Conservation (phyloP, 1,140 invertebrate genomes). For the Anagrus nilaparvatae region DNA sequence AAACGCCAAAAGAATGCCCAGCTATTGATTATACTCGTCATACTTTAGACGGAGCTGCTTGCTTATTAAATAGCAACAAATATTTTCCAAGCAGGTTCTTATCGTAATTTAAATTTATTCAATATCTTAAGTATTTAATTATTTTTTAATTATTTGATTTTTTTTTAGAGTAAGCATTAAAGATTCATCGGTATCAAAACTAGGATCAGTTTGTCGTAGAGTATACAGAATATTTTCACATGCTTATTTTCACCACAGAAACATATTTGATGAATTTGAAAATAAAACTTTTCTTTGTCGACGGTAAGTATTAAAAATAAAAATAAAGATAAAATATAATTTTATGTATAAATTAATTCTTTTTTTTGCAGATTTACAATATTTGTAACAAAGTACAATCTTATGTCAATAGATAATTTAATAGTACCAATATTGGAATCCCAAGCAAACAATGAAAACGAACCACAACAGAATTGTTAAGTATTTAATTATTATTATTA, state of each 20-base stretch:
- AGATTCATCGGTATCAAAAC: slow-evolving; percentile 94
- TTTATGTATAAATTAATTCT: slow-evolving; percentile 9
- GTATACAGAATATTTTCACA: slow-evolving; percentile 99
- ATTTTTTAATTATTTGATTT: slow-evolving; percentile 13
- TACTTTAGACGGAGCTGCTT: slow-evolving; percentile 98
- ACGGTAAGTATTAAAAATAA: too few relatives aligned
- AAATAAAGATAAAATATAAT: too few relatives aligned
- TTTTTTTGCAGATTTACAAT: slow-evolving; percentile 64
- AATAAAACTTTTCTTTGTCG: slow-evolving; percentile 90
- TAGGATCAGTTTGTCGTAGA: slow-evolving; percentile 95
- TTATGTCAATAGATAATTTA: slow-evolving; percentile 97
- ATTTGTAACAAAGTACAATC: slow-evolving; percentile 96
- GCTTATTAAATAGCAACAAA: slow-evolving; percentile 97
- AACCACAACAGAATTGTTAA: slow-evolving; percentile 65
- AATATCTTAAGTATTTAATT: not conserved
- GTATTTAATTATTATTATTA: too few relatives aligned
- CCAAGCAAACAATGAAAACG: slow-evolving; percentile 53
- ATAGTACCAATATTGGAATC: slow-evolving; percentile 92
- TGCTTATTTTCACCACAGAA: slow-evolving; percentile 96
- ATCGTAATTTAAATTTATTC: not conserved
- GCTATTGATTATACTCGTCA: slow-evolving; percentile 99
- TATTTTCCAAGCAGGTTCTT: slow-evolving; percentile 96
- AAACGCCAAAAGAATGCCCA: slow-evolving; percentile 99
- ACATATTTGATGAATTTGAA: slow-evolving; percentile 98
- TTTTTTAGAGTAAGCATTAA: slow-evolving; percentile 89